Evolutionary conservation across 2,888 invertebrate genomes (phyloP).

Genomic region (Drosophila setosimentum): DNA sequence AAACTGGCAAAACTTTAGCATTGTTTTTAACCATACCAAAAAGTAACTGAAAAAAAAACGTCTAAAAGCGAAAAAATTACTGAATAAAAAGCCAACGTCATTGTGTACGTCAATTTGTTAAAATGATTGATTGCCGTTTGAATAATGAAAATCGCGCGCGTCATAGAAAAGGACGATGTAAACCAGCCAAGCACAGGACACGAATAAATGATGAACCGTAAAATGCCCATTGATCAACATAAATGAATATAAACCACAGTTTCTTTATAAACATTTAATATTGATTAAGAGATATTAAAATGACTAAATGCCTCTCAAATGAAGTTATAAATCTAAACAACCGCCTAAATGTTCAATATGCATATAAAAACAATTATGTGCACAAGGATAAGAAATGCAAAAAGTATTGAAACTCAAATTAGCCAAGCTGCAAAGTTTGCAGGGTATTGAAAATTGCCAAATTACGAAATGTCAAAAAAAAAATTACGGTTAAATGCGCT

Average conservation of each 20-base stretch:
- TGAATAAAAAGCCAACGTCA: conserved; percentile 68
- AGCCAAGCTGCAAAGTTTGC: background rate
- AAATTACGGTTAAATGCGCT: conserved; percentile 41
- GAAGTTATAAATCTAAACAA: background rate
- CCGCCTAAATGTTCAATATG: no score
- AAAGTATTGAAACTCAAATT: background rate
- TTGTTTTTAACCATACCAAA: conserved; percentile 64
- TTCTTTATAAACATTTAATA: background rate
- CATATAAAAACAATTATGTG: background rate
- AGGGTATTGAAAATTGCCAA: conserved; percentile 51
- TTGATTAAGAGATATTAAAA: no score
- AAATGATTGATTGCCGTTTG: conserved; percentile 80
- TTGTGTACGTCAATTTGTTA: conserved; percentile 80
- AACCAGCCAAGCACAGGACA: conserved; percentile 30
- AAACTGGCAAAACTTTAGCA: conserved; percentile 62
- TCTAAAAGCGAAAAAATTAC: conserved; percentile 9
- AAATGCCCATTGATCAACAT: conserved; percentile 29
- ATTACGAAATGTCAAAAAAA: conserved; percentile 35
- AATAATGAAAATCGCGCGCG: conserved; percentile 75
- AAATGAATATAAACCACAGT: background rate
- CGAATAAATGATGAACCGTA: conserved; percentile 21
- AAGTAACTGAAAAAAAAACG: conserved; percentile 21
- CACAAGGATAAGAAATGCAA: background rate
- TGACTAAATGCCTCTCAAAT: no score
- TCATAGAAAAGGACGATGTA: conserved; percentile 65